Evolutionary conservation across 2,113 vertebrate species (phyloP).

Genomic region (Reinhardtius hippoglossoides): DNA sequence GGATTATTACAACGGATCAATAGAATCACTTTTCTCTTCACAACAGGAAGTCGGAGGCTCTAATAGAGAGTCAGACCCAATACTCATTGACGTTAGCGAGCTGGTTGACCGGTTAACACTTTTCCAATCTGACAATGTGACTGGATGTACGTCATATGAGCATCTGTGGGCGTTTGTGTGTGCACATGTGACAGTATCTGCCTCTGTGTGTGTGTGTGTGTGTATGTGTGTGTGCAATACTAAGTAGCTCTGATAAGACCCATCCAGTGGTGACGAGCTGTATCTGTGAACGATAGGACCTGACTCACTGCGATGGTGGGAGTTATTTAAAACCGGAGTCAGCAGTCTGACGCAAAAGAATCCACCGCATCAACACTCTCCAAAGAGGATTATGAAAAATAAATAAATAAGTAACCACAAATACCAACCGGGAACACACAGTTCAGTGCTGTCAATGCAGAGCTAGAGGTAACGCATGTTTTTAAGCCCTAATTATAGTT

Average conservation of each 20-base stretch:
- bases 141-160: constrained; percentile 53
- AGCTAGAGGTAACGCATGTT: constrained; percentile 21
- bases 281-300: constrained; percentile 66
- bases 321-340: constrained; percentile 81
- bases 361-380: constrained; percentile 61
- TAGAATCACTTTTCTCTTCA: not conserved
- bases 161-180: constrained; percentile 22
- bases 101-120: not conserved
- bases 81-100: constrained; percentile 18
- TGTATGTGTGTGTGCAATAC: constrained; percentile 8
- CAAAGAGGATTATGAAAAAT: constrained; percentile 70
- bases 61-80: not conserved
- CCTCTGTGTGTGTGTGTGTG: constrained; percentile 5
- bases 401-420: constrained; percentile 64
- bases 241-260: constrained; percentile 52
- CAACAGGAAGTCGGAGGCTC: constrained; percentile 1
- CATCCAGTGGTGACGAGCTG: constrained; percentile 64
- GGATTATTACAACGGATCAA: constrained; percentile 4
- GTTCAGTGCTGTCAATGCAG: constrained; percentile 21
- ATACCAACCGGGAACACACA: constrained; percentile 49
- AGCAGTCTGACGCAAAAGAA: constrained; percentile 75
- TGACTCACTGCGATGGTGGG: constrained; percentile 76
- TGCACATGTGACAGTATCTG: constrained; percentile 6
- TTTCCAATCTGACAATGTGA: constrained; percentile 27
- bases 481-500: constrained; percentile 48